Conservation (phyloP, 2,113 vertebrate genomes). For the Nanorana parkeri region DNA sequence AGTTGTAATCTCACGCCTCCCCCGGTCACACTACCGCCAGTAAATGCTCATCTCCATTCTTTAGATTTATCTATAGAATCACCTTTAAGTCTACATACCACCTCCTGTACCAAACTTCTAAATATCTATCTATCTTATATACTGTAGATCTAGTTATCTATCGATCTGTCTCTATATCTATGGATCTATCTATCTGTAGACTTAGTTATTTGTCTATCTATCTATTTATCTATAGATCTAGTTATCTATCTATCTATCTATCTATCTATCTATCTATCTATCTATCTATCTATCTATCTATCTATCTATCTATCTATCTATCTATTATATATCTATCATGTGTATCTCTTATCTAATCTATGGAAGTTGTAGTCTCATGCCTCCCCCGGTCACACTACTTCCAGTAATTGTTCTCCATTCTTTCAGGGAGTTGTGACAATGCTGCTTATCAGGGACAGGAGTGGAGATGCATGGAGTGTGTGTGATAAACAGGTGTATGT, state of each 20-base stretch:
- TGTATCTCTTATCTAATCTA: not conserved
- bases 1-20: slow-evolving; percentile 6
- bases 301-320: slow-evolving; percentile 16
- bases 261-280: slow-evolving; percentile 12
- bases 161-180: slow-evolving; percentile 14
- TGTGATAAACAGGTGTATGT: slow-evolving; percentile 81
- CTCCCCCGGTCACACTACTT: slow-evolving; percentile 60
- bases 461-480: slow-evolving; percentile 65
- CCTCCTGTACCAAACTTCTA: too few relatives aligned
- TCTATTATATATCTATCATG: not conserved
- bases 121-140: slow-evolving; percentile 30
- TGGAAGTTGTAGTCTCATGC: not conserved
- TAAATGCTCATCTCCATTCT: slow-evolving; percentile 69
- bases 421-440: slow-evolving; percentile 72
- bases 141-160: slow-evolving; percentile 24
- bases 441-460: slow-evolving; percentile 68
- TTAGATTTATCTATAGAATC: too few relatives aligned
- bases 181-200: not conserved
- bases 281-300: not conserved
- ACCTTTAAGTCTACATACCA: too few relatives aligned
- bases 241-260: slow-evolving; percentile 5
- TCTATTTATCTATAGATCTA: slow-evolving; percentile 26
- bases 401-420: slow-evolving; percentile 68
- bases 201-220: not conserved
- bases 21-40: slow-evolving; percentile 61